Evolutionary conservation across 2,888 invertebrate genomes (phyloP).

Genomic region (Elysia crispata): DNA sequence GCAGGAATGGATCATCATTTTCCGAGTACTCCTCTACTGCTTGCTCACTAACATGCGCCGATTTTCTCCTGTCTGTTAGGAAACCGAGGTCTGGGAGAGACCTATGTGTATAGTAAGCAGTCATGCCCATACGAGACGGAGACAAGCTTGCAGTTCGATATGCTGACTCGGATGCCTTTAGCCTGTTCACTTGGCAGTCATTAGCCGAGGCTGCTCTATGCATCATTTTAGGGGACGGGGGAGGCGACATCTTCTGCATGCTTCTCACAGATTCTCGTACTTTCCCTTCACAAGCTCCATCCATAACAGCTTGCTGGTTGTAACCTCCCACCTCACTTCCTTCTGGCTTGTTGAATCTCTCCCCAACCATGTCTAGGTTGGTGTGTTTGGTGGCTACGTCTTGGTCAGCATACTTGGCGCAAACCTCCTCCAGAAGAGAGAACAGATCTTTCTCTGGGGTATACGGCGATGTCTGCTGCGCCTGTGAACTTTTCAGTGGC

Average conservation of each 20-base stretch:
- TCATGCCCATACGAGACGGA: slow-evolving; percentile 58
- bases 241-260: slow-evolving; percentile 30
- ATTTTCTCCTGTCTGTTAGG: slow-evolving; percentile 46
- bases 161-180: slow-evolving; percentile 16
- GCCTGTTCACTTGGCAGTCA: slow-evolving; percentile 34
- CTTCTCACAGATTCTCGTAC: slow-evolving; percentile 29
- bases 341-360: not conserved
- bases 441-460: slow-evolving; percentile 52
- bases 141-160: slow-evolving; percentile 53
- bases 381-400: not conserved
- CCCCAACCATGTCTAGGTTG: not conserved
- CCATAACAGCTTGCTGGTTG: not conserved
- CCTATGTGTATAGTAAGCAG: slow-evolving; percentile 63
- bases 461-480: slow-evolving; percentile 57
- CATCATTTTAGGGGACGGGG: slow-evolving; percentile 24
- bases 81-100: slow-evolving; percentile 71
- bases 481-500: slow-evolving; percentile 42
- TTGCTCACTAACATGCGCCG: not conserved
- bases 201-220: slow-evolving; percentile 50
- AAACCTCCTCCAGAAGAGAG: slow-evolving; percentile 50
- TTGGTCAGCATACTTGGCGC: slow-evolving; percentile 32
- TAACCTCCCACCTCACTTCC: not conserved
- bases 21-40: not conserved
- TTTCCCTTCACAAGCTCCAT: not conserved
- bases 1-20: slow-evolving; percentile 35